A percentile compares a stretch with the other conserved stretches of the same genome.
These are phyloP conservation scores for Percopsis transmontana DNA, from an alignment of 2,113 vertebrate genomes.

Conservation along the genomic window DNA sequence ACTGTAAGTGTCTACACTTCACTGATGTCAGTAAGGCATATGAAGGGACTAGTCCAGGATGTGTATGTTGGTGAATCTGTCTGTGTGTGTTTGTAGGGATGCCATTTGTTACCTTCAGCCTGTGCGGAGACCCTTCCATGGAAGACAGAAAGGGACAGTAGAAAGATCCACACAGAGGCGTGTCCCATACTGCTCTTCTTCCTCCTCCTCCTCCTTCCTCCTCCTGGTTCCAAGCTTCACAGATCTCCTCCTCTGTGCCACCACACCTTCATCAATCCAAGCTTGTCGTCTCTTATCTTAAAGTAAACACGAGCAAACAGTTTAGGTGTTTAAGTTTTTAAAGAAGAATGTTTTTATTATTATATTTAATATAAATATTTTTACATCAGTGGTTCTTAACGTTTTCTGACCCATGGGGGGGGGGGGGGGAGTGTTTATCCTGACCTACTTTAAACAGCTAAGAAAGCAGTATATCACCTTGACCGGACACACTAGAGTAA, in stretches of 20 bases:
- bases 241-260: slow-evolving; percentile 47
- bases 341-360: background rate
- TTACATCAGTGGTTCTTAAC: background rate
- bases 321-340: background rate
- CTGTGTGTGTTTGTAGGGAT: slow-evolving; percentile 1
- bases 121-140: slow-evolving; percentile 62
- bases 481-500: background rate
- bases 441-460: too few species aligned
- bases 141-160: slow-evolving; percentile 67
- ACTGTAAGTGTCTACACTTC: slow-evolving; percentile 30
- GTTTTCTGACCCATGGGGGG: too few species aligned
- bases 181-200: slow-evolving; percentile 68
- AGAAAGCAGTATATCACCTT: too few species aligned
- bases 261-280: slow-evolving; percentile 61
- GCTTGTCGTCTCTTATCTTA: slow-evolving; percentile 58
- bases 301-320: slow-evolving; percentile 46
- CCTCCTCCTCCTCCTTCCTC: slow-evolving; percentile 36
- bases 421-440: too few species aligned
- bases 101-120: slow-evolving; percentile 70
- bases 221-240: slow-evolving; percentile 30
- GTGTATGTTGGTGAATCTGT: background rate
- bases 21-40: background rate
- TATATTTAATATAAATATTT: background rate
- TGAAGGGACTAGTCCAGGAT: too few species aligned
- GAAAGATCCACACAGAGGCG: slow-evolving; percentile 62